Percentiles rank a stretch among this genome's conserved stretches.
These are phyloP conservation scores for Illadopsis cleaveri DNA, from an alignment of 2,113 vertebrate genomes.

Conservation along the genomic window DNA sequence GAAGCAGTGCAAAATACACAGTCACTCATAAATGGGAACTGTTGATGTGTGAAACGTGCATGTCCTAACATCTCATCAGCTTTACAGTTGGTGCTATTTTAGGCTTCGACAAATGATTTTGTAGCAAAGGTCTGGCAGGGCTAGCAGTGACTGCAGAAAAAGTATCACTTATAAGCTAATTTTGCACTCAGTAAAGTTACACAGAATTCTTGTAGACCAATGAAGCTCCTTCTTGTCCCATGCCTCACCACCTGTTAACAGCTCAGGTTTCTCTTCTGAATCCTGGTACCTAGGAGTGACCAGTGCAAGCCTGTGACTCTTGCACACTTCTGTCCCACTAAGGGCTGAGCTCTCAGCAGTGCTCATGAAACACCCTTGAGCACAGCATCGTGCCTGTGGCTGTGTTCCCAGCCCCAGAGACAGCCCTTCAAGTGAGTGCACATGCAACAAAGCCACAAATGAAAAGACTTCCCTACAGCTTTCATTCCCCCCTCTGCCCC, in stretches of 20 bases:
- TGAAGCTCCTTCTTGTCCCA: background rate
- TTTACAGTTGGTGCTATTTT: background rate
- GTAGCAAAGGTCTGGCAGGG: background rate
- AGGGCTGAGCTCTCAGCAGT: rapidly evolving
- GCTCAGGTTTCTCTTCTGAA: background rate
- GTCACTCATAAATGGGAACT: background rate
- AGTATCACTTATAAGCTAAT: background rate
- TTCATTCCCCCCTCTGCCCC: rapidly evolving
- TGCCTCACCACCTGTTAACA: background rate
- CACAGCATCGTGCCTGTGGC: background rate
- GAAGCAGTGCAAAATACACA: background rate
- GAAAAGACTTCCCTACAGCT: background rate
- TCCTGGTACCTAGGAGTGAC: too few relatives aligned
- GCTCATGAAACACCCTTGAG: background rate
- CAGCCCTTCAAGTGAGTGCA: rapidly evolving
- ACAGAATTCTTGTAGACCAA: background rate
- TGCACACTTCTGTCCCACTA: rapidly evolving
- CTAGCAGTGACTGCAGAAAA: background rate
- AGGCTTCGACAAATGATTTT: conserved; percentile 5
- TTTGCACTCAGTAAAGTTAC: background rate
- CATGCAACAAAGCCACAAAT: background rate
- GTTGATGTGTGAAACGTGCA: background rate
- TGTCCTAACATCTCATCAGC: conserved; percentile 5
- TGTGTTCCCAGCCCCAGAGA: background rate
- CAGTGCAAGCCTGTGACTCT: background rate